Percentiles rank a stretch among this genome's conserved stretches.
phyloP scores from a whole-genome alignment of 2,113 vertebrate species.

The Tyto alba region DNA sequence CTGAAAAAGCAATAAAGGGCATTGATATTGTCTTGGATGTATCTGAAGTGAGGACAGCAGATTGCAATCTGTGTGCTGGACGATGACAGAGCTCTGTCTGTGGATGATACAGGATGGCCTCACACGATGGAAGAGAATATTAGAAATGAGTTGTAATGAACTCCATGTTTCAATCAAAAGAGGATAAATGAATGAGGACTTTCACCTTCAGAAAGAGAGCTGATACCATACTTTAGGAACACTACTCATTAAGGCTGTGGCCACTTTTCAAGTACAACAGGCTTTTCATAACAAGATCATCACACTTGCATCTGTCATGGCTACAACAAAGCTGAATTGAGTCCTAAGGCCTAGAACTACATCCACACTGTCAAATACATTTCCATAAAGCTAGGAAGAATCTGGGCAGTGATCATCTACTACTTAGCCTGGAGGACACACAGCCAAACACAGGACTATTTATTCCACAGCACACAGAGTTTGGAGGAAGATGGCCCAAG shows the following conservation, averaged over 20 bases:
- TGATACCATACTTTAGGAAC: neutral
- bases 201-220: slow-evolving; percentile 11
- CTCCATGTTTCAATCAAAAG: slow-evolving; percentile 37
- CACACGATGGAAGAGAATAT: neutral
- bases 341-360: neutral
- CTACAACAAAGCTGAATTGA: neutral
- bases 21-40: slow-evolving; percentile 55
- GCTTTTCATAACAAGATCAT: slow-evolving; percentile 12
- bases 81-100: slow-evolving; percentile 9
- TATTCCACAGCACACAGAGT: neutral
- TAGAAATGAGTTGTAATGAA: slow-evolving; percentile 36
- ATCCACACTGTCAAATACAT: neutral
- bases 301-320: slow-evolving; percentile 15
- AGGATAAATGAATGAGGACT: slow-evolving; percentile 30
- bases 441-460: neutral
- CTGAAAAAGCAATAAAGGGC: slow-evolving; percentile 65
- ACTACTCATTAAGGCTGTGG: slow-evolving; percentile 8
- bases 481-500: neutral
- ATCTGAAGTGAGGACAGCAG: slow-evolving; percentile 60
- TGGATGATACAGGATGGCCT: neutral
- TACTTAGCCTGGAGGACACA: neutral
- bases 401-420: neutral
- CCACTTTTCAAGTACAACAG: slow-evolving; percentile 13
- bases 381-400: neutral
- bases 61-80: slow-evolving; percentile 50